A percentile compares a stretch with the other conserved stretches of the same genome.
phyloP scores from a whole-genome alignment of 2,888 invertebrate species.

The Mythimna ferrago region DNA sequence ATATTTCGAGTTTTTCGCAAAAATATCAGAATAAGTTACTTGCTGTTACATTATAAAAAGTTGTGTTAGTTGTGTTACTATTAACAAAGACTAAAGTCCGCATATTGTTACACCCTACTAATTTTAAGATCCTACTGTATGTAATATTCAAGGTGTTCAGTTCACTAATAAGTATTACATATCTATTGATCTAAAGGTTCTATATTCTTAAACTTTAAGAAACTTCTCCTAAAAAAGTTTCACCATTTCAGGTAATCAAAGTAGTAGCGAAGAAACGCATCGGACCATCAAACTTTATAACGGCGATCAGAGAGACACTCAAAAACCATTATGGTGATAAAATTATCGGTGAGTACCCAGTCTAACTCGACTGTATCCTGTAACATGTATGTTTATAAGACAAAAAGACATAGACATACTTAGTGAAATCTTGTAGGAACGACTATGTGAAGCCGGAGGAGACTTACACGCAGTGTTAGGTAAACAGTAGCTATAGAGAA shows the following conservation, averaged over 20 bases:
- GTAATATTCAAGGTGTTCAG: no score
- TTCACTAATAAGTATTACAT: no score
- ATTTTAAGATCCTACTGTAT: no score
- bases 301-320: slow-evolving; percentile 94
- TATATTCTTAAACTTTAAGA: no score
- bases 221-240: no score
- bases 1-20: no score
- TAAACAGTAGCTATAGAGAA: not conserved
- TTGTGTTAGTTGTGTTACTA: no score
- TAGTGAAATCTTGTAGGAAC: not conserved
- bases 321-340: slow-evolving; percentile 92
- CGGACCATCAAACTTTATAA: slow-evolving; percentile 94
- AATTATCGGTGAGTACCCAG: slow-evolving; percentile 78
- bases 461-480: not conserved
- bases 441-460: not conserved
- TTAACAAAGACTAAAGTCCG: no score
- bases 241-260: slow-evolving; percentile 91
- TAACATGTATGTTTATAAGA: not conserved
- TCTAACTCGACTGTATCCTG: not conserved
- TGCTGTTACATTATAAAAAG: no score
- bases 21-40: no score
- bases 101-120: no score
- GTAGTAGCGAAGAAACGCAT: slow-evolving; percentile 94
- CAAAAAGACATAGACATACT: not conserved
- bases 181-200: no score